Evolutionary conservation across 2,113 vertebrate species (phyloP), one percentile per base, ranked within the genome.

Genomic region (Anarrhichthys ocellatus): DNA sequence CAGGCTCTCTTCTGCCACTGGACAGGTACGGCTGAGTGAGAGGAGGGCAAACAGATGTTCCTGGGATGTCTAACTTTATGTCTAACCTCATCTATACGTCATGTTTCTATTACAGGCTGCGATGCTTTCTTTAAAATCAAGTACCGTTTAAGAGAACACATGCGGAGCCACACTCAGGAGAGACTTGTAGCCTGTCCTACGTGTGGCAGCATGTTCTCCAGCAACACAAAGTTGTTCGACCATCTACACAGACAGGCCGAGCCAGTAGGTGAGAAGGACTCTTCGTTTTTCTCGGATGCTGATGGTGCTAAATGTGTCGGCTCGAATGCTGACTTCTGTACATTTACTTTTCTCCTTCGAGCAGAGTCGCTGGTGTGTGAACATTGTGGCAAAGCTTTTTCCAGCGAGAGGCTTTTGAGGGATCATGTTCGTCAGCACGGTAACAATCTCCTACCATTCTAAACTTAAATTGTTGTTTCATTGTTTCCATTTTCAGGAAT

Each of bases 201-300:
- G 18, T 94, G 92, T 34, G 92, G 94, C 82, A 92, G 91, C 88
- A 96, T 95, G 93, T 95, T 95, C 86, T 96, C 94, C 89, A 95
- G 86, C 90, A 96, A 90, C 86, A 96, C 94, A 0, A 93, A 94
- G 80, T 66, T 94, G 87, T 96, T 96, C 50, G 91, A 95, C 86
- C 95, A 95, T 72, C 87, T 93, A 68, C 94, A 95, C 78, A 91
- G 92, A 42, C 93, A 96, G 89, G 82, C 94, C 6, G 93, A 93
- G 69, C 94, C 94, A 22, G 90, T 95, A 18, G 95, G 96, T 96
- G 68, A 89, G 86, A 61, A 5, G 1, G 32, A 67, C 2, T 5
- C 22, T 44, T 67, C 2, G 32, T 18, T 34, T 73, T 69, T 50
- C n/a, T 17, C 1, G 2, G 29, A 70, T 54, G 40, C 10, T 44